Conservation (phyloP, 2,113 vertebrate genomes). For the Anhinga anhinga region DNA sequence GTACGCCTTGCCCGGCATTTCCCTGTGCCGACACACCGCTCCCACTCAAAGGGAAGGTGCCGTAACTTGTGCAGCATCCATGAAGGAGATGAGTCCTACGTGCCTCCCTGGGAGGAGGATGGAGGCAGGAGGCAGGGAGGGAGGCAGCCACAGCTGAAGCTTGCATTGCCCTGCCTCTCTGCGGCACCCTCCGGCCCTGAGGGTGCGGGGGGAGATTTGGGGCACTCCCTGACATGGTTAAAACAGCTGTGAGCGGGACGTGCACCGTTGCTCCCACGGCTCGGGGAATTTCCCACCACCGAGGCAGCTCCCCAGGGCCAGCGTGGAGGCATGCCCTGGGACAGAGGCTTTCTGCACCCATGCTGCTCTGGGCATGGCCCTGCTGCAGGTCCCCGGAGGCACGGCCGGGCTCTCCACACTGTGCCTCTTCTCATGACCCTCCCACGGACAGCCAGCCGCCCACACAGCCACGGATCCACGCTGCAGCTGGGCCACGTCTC, state of each 20-base stretch:
- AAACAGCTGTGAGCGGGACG: rapidly evolving
- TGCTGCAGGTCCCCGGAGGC: not conserved
- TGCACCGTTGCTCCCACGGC: rapidly evolving
- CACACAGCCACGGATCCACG: rapidly evolving
- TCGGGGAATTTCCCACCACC: rapidly evolving
- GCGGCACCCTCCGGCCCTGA: rapidly evolving
- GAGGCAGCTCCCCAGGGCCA: not conserved
- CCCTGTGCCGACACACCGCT: not conserved
- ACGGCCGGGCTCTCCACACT: rapidly evolving
- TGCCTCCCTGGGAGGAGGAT: no score
- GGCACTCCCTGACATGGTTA: not conserved
- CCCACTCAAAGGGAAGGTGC: not conserved
- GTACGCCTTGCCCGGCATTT: not conserved
- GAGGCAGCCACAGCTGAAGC: not conserved
- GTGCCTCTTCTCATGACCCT: not conserved
- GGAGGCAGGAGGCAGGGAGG: not conserved
- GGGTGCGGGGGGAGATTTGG: not conserved
- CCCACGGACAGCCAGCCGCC: rapidly evolving
- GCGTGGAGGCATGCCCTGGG: rapidly evolving
- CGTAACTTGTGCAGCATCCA: not conserved
- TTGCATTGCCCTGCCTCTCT: rapidly evolving
- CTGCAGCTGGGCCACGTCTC: not conserved
- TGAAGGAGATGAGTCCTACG: not conserved
- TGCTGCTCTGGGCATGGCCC: not conserved
- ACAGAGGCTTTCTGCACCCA: not conserved